Conservation (phyloP, 1,140 invertebrate species). For the Drosophila varians region DNA sequence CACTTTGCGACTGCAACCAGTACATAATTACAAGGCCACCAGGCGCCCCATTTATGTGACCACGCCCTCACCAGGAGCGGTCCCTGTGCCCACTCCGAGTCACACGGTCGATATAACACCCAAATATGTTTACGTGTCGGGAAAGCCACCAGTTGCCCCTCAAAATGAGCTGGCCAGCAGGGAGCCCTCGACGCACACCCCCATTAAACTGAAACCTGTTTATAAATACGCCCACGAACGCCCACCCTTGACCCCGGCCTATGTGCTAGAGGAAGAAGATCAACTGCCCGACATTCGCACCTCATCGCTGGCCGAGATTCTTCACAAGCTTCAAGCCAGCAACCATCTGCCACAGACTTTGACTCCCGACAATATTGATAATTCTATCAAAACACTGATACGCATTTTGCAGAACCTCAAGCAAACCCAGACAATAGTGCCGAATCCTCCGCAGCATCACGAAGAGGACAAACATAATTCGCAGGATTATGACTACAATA, state of each 20-base stretch:
- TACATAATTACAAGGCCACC: slow-evolving; percentile 62
- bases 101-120: slow-evolving; percentile 72
- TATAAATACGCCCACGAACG: slow-evolving; percentile 51
- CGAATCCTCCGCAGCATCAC: slow-evolving; percentile 79
- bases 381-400: slow-evolving; percentile 90
- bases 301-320: slow-evolving; percentile 84
- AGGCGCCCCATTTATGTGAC: slow-evolving; percentile 61
- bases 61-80: slow-evolving; percentile 14
- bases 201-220: slow-evolving; percentile 67
- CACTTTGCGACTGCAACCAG: slow-evolving; percentile 60
- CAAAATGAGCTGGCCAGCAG: slow-evolving; percentile 14
- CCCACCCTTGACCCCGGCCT: slow-evolving; percentile 16
- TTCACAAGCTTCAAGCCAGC: slow-evolving; percentile 88
- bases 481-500: slow-evolving; percentile 68
- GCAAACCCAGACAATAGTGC: slow-evolving; percentile 83
- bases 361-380: slow-evolving; percentile 90
- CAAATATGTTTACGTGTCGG: slow-evolving; percentile 63
- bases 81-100: slow-evolving; percentile 36
- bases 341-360: slow-evolving; percentile 90
- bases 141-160: slow-evolving; percentile 14
- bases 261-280: slow-evolving; percentile 45
- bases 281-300: slow-evolving; percentile 75
- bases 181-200: slow-evolving; percentile 46
- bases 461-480: slow-evolving; percentile 41
- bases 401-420: slow-evolving; percentile 89